Evolutionary conservation across 2,888 invertebrate species (phyloP).

Genomic region (Formica aserva): DNA sequence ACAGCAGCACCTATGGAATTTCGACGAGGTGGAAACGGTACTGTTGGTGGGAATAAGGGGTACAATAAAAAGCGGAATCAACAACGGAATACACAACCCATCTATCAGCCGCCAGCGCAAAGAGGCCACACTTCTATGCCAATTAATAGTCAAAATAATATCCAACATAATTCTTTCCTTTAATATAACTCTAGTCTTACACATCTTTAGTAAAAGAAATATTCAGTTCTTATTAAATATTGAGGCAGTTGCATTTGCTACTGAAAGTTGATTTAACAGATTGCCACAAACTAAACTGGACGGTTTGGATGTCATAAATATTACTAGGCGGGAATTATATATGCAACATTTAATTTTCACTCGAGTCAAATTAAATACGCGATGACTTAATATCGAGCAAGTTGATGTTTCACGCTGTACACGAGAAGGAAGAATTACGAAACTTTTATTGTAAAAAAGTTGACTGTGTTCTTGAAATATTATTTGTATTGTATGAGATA

Average conservation of each 20-base stretch:
- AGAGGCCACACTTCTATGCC: slow-evolving; percentile 73
- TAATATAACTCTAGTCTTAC: slow-evolving; percentile 68
- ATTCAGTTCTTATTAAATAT: slow-evolving; percentile 60
- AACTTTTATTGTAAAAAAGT: slow-evolving; percentile 58
- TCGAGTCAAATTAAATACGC: slow-evolving; percentile 56
- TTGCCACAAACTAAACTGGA: slow-evolving; percentile 47
- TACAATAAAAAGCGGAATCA: slow-evolving; percentile 78
- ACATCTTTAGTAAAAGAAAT: slow-evolving; percentile 62
- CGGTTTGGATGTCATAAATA: slow-evolving; percentile 48
- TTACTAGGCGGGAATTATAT: slow-evolving; percentile 52
- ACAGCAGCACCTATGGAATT: slow-evolving; percentile 79
- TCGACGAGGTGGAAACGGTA: slow-evolving; percentile 79
- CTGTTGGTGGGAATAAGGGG: slow-evolving; percentile 73
- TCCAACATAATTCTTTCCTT: slow-evolving; percentile 73
- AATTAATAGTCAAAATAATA: slow-evolving; percentile 64
- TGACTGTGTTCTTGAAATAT: slow-evolving; percentile 63
- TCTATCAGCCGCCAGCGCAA: slow-evolving; percentile 84
- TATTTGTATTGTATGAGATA: slow-evolving; percentile 31
- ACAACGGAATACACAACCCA: slow-evolving; percentile 83
- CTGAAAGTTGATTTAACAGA: slow-evolving; percentile 63
- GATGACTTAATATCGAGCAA: slow-evolving; percentile 63
- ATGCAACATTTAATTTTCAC: slow-evolving; percentile 68
- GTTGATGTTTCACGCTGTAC: slow-evolving; percentile 62
- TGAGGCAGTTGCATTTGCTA: slow-evolving; percentile 65
- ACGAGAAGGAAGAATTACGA: slow-evolving; percentile 46